These are phyloP conservation scores for Ophion obscuratus DNA, from an alignment of 2,888 invertebrate genomes.

Conservation along the genomic window DNA sequence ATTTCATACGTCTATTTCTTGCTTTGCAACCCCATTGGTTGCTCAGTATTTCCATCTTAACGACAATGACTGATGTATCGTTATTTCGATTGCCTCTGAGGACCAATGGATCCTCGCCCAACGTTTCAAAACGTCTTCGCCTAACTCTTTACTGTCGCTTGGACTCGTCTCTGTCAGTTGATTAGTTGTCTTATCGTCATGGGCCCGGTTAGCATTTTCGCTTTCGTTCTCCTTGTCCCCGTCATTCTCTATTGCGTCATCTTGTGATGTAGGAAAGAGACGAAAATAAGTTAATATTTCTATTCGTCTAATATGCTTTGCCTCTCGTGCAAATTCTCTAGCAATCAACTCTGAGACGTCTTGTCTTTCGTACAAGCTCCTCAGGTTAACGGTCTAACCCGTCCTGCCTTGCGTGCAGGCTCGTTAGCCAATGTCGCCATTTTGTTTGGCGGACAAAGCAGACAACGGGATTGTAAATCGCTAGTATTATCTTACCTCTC, in stretches of 20 bases:
- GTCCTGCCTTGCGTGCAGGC: background rate
- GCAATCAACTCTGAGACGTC: too few relatives aligned
- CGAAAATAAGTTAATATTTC: too few relatives aligned
- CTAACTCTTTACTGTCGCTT: background rate
- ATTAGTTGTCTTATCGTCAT: background rate
- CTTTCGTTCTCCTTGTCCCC: background rate
- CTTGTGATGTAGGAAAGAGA: too few relatives aligned
- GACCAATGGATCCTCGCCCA: conserved; percentile 61
- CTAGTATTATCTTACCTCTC: too few relatives aligned
- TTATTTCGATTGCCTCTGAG: conserved; percentile 21
- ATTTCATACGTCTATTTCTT: conserved; percentile 29
- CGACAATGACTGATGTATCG: conserved; percentile 36
- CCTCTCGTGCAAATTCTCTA: too few relatives aligned
- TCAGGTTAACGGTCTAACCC: background rate
- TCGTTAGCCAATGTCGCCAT: too few relatives aligned
- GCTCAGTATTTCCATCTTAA: conserved; percentile 60
- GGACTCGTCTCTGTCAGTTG: background rate
- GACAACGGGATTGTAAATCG: too few relatives aligned
- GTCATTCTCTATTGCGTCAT: background rate
- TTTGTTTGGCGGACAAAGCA: too few relatives aligned
- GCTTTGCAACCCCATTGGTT: conserved; percentile 40
- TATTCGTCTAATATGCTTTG: conserved; percentile 18
- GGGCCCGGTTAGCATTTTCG: background rate
- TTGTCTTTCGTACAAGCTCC: too few relatives aligned
- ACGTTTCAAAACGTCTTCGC: conserved; percentile 32